Evolutionary conservation across 2,888 invertebrate species (phyloP).

Genomic region (Luperina nickerlii): DNA sequence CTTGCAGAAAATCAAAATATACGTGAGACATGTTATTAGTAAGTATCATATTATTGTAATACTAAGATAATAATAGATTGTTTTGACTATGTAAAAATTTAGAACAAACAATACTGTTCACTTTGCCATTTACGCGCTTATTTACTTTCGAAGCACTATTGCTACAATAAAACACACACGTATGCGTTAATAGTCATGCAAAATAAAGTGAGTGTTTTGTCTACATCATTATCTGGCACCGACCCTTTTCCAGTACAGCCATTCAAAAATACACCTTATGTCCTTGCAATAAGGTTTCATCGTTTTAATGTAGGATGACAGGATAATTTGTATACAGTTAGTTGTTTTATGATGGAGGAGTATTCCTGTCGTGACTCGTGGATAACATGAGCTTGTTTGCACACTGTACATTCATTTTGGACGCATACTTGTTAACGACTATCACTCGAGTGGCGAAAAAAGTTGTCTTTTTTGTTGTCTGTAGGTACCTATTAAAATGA

Average conservation of each 20-base stretch:
- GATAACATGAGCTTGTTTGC: slow-evolving; percentile 58
- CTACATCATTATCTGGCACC: slow-evolving; percentile 80
- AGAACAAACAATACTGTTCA: background rate
- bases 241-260: slow-evolving; percentile 66
- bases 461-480: slow-evolving; percentile 25
- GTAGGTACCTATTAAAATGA: background rate
- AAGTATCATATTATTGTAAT: no score
- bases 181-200: slow-evolving; percentile 63
- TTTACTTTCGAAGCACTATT: slow-evolving; percentile 7
- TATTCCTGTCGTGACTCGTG: slow-evolving; percentile 67
- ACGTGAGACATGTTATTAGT: no score
- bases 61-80: no score
- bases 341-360: slow-evolving; percentile 77
- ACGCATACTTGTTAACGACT: slow-evolving; percentile 52
- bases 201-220: slow-evolving; percentile 74
- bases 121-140: background rate
- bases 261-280: slow-evolving; percentile 37
- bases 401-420: slow-evolving; percentile 41
- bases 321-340: slow-evolving; percentile 73
- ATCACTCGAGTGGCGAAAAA: slow-evolving; percentile 23
- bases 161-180: slow-evolving; percentile 22
- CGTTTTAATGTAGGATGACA: slow-evolving; percentile 11
- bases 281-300: background rate
- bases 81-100: no score
- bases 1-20: no score